A percentile compares a stretch with the other conserved stretches of the same genome.
Conservation (phyloP, 2,888 invertebrate species). For the Papilio demoleus region DNA sequence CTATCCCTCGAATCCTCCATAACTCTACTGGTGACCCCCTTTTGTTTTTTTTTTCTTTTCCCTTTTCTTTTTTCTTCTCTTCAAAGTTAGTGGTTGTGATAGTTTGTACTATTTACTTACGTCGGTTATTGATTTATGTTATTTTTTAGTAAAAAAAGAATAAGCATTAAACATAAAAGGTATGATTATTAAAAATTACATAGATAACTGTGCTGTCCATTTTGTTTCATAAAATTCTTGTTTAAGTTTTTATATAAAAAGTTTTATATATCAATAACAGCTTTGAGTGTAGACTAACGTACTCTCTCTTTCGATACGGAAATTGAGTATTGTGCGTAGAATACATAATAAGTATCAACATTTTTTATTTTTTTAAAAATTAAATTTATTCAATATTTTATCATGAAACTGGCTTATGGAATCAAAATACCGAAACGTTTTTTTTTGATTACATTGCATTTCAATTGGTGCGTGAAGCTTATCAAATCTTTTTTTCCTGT, state of each 20-base stretch:
- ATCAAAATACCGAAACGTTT: slow-evolving; percentile 28
- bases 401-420: slow-evolving; percentile 29
- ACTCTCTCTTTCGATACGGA: neutral
- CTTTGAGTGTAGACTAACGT: neutral
- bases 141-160: no score
- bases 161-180: no score
- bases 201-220: no score
- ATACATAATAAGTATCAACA: slow-evolving; percentile 26
- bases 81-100: no score
- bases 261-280: neutral
- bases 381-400: no score
- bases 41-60: no score
- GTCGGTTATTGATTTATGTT: no score
- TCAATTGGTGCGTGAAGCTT: slow-evolving; percentile 1
- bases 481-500: neutral
- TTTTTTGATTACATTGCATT: slow-evolving; percentile 6
- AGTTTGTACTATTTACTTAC: no score
- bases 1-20: neutral
- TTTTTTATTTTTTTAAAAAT: no score
- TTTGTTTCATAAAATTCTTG: no score
- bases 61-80: no score
- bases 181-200: no score
- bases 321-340: slow-evolving; percentile 12
- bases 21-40: neutral
- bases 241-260: neutral